These are phyloP conservation scores for Thunnus thynnus DNA, from an alignment of 2,113 vertebrate genomes.

Conservation along the genomic window DNA sequence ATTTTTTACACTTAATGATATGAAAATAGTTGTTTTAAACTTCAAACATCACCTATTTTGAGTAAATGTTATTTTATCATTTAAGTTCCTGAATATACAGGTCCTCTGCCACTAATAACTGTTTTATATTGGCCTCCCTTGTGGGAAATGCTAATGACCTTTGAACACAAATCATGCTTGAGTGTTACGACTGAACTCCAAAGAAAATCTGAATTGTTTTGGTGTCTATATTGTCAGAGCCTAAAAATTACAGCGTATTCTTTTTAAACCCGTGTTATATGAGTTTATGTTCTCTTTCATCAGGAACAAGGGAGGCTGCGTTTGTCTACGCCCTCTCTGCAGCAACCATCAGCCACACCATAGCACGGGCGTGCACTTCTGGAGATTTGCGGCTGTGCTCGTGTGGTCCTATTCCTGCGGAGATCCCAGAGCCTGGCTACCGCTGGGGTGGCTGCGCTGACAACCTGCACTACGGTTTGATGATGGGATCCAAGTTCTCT, in stretches of 20 bases:
- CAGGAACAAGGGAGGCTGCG: slow-evolving; percentile 96
- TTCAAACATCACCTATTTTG: too few species aligned
- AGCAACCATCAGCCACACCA: slow-evolving; percentile 96
- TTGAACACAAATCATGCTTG: too few species aligned
- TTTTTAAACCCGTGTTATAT: neutral
- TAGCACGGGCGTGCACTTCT: slow-evolving; percentile 95
- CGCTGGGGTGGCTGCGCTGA: slow-evolving; percentile 99
- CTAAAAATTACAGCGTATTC: neutral
- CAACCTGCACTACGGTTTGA: slow-evolving; percentile 97
- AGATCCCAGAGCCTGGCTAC: slow-evolving; percentile 95
- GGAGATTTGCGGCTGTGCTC: slow-evolving; percentile 95
- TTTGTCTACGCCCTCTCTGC: slow-evolving; percentile 97
- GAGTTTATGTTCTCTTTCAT: neutral
- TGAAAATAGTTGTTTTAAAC: too few species aligned
- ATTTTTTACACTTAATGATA: too few species aligned
- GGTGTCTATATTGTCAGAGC: neutral
- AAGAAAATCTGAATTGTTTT: neutral
- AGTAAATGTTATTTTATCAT: neutral
- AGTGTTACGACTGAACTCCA: neutral
- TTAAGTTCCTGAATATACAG: neutral
- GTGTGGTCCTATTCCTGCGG: slow-evolving; percentile 94
- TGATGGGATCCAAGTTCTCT: slow-evolving; percentile 99
- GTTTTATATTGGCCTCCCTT: too few species aligned
- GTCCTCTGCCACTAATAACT: neutral
- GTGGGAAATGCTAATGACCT: too few species aligned